Conservation (phyloP, 2,888 invertebrate genomes). For the Drosophila kanekoi region DNA sequence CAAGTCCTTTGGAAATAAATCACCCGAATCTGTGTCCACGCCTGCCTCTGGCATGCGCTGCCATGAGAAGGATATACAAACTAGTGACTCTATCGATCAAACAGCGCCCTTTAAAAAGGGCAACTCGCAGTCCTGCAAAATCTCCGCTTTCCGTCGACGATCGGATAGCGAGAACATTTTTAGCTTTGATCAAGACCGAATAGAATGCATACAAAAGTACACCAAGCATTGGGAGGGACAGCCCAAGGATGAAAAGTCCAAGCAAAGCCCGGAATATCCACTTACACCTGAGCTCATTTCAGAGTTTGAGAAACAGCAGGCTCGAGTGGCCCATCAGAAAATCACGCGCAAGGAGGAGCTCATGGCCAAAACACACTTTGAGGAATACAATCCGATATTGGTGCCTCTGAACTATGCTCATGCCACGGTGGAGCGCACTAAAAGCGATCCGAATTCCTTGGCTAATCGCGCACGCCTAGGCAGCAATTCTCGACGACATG, state of each 20-base stretch:
- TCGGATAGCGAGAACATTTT: slow-evolving; percentile 90
- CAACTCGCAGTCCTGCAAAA: slow-evolving; percentile 83
- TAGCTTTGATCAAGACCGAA: slow-evolving; percentile 91
- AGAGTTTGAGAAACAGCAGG: slow-evolving; percentile 87
- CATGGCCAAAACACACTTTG: slow-evolving; percentile 89
- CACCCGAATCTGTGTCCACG: slow-evolving; percentile 81
- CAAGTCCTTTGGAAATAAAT: slow-evolving; percentile 82
- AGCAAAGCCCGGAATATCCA: slow-evolving; percentile 86
- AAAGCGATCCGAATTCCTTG: slow-evolving; percentile 93
- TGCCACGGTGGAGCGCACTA: slow-evolving; percentile 92
- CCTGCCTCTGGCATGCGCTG: slow-evolving; percentile 76
- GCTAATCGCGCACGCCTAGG: slow-evolving; percentile 90
- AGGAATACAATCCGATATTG: slow-evolving; percentile 90
- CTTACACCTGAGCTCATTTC: slow-evolving; percentile 87
- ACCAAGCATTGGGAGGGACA: slow-evolving; percentile 82
- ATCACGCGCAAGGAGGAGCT: slow-evolving; percentile 88
- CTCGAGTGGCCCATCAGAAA: slow-evolving; percentile 84
- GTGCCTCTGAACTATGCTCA: slow-evolving; percentile 88
- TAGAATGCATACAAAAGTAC: slow-evolving; percentile 89
- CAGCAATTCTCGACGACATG: slow-evolving; percentile 90
- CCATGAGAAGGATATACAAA: slow-evolving; percentile 83
- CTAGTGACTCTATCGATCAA: slow-evolving; percentile 82
- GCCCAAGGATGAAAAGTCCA: slow-evolving; percentile 86
- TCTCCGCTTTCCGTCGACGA: slow-evolving; percentile 87
- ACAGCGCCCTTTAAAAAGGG: slow-evolving; percentile 71